phyloP scores from a whole-genome alignment of 2,797 vertebrate species.

The Acanthurus lineatus region DNA sequence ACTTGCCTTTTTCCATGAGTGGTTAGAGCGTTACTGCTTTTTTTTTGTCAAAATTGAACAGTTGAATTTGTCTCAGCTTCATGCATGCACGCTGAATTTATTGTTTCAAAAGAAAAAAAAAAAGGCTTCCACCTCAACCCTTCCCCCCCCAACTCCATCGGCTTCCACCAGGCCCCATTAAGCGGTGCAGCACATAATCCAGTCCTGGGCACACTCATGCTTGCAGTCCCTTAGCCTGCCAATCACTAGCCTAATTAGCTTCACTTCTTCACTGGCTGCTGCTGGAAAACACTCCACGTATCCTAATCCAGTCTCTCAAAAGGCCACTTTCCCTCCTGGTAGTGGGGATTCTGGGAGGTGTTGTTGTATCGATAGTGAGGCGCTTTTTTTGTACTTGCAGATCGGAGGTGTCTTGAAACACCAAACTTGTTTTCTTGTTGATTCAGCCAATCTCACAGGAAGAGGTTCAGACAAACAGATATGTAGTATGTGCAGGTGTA shows the following conservation, averaged over 20 bases:
- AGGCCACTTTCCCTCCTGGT: slow-evolving; percentile 2
- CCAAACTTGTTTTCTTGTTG: slow-evolving; percentile 36
- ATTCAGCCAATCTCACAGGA: slow-evolving; percentile 52
- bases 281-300: slow-evolving; percentile 30
- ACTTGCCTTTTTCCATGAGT: slow-evolving; percentile 85
- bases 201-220: slow-evolving; percentile 43
- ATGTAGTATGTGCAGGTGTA: slow-evolving; percentile 37
- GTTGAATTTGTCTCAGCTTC: slow-evolving; percentile 41
- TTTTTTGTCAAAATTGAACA: slow-evolving; percentile 46
- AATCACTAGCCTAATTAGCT: slow-evolving; percentile 61
- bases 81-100: slow-evolving; percentile 23
- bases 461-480: slow-evolving; percentile 49
- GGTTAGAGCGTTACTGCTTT: slow-evolving; percentile 50
- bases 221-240: slow-evolving; percentile 46
- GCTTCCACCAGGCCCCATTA: slow-evolving; percentile 44
- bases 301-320: slow-evolving; percentile 29
- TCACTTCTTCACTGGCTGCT: slow-evolving; percentile 27
- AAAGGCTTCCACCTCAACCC: slow-evolving; percentile 23
- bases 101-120: slow-evolving; percentile 29
- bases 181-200: slow-evolving; percentile 63
- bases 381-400: slow-evolving; percentile 27
- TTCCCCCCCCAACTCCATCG: slow-evolving; percentile 10
- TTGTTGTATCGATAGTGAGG: slow-evolving; percentile 20
- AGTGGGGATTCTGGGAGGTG: slow-evolving; percentile 23
- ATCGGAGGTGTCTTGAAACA: slow-evolving; percentile 32